Evolutionary conservation across 2,113 vertebrate species (phyloP).

Genomic region (Glaucidium brasilianum): DNA sequence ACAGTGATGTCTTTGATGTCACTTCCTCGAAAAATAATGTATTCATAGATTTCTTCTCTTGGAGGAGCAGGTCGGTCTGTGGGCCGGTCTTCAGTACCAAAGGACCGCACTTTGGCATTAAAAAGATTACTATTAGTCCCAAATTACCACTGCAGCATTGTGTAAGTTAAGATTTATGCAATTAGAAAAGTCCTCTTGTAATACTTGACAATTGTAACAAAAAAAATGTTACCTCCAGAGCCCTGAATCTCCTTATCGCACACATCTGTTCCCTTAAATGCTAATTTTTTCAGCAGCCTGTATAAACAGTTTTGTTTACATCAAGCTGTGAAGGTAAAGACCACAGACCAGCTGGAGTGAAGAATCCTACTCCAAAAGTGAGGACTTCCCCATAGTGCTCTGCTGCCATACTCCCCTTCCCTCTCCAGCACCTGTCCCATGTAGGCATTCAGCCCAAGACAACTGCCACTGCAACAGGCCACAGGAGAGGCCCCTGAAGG

Average conservation of each 20-base stretch:
- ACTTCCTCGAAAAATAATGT: conserved; percentile 95
- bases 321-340: conserved; percentile 36
- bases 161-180: background rate
- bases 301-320: conserved; percentile 44
- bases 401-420: background rate
- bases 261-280: conserved; percentile 25
- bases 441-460: background rate
- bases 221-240: background rate
- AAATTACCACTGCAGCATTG: background rate
- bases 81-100: conserved; percentile 92
- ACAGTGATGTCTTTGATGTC: conserved; percentile 96
- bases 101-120: conserved; percentile 83
- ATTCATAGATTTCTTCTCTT: conserved; percentile 94
- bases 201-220: background rate
- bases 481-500: background rate
- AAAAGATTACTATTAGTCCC: background rate
- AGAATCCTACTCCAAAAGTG: background rate
- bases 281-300: conserved; percentile 2
- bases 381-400: background rate
- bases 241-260: background rate
- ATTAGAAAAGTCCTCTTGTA: background rate
- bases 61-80: conserved; percentile 90
- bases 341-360: background rate
- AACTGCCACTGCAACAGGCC: background rate
- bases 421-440: background rate